Evolutionary conservation across 2,113 vertebrate species (phyloP), one percentile per base, ranked within the genome.

Genomic region (Lathamus discolor): DNA sequence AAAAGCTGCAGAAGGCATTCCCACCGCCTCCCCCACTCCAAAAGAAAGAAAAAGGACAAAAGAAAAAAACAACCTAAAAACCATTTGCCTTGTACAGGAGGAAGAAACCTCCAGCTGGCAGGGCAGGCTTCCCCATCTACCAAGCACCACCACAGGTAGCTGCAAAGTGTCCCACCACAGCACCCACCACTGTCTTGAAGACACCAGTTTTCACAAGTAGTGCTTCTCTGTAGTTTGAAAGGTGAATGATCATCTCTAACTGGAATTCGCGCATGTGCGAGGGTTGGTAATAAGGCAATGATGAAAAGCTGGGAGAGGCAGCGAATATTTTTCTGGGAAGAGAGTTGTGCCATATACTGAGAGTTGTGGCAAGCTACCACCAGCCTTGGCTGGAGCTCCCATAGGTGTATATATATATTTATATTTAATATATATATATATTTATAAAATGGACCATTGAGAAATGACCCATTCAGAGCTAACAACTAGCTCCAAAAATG

Each of bases 1-100:
- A 91, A 80, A 94, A 81, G 37, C 4, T 70, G 7, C 35, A 54
- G 37, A 16, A 78, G 27, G 11, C 41, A 75, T 4, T 2, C 10
- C 3, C 1, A 6, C 10, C 5, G 61, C 19, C 12, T 33, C 3
- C 6, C 8, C 7, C 6, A 11, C 8, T 23, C 10, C 10, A 20
- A 41, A 51, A 78, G 61, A 41, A 66, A 72, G 43, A 62, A 81
- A 41, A 39, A 24, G 13, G 1, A 59, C 9, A 15, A 13, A 23
- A n/a, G 11, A 16, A 23, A 12, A 31, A 39, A 7, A 1, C 11
- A 28, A 59, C 33, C 33, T 20, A 22, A 24, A 48, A 22, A 16
- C 8, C 4, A 8, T 49, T 49, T 84, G 4, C 5, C 37, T 68
- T 68, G 9, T 75, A 35, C 14, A 48, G 39, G 67, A 76, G 41